A percentile compares a stretch with the other conserved stretches of the same genome.
Evolutionary conservation across 2,113 vertebrate species (phyloP).

Genomic region (Ceuthmochares aereus): DNA sequence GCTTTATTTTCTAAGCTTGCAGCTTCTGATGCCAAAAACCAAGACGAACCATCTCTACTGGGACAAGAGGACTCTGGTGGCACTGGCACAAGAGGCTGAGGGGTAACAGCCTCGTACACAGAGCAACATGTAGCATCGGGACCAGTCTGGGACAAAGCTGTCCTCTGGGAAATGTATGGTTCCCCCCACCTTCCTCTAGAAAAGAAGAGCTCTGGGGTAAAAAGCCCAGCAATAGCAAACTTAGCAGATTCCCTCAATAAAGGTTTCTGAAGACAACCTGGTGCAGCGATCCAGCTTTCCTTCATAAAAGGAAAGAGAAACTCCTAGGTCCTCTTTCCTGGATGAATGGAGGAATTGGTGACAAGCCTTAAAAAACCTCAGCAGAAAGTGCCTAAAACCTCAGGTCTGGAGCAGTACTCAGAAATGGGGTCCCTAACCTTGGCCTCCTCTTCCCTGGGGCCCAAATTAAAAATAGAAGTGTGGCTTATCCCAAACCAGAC

Average conservation of each 20-base stretch:
- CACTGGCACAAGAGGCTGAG: not conserved
- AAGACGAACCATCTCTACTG: not conserved
- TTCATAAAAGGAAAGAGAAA: not conserved
- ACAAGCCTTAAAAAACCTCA: not conserved
- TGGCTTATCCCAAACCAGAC: not conserved
- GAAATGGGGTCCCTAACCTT: not conserved
- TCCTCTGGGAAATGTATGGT: not conserved
- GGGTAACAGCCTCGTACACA: not conserved
- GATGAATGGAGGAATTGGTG: not conserved
- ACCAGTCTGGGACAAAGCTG: not conserved
- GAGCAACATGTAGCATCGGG: not conserved
- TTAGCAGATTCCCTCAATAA: not conserved
- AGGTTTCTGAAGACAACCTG: not conserved
- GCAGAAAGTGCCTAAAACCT: not conserved
- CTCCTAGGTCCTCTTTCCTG: accelerated
- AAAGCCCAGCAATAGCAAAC: not conserved
- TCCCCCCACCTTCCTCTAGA: not conserved
- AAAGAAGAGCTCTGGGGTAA: not conserved
- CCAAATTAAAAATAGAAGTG: not conserved
- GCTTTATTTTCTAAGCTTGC: not conserved
- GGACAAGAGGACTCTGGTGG: not conserved
- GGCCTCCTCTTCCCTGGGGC: not conserved
- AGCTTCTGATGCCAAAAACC: not conserved
- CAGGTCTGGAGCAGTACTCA: not conserved
- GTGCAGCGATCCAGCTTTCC: not conserved